phyloP scores from a whole-genome alignment of 2,888 invertebrate species.

The Serrognathus titanus region DNA sequence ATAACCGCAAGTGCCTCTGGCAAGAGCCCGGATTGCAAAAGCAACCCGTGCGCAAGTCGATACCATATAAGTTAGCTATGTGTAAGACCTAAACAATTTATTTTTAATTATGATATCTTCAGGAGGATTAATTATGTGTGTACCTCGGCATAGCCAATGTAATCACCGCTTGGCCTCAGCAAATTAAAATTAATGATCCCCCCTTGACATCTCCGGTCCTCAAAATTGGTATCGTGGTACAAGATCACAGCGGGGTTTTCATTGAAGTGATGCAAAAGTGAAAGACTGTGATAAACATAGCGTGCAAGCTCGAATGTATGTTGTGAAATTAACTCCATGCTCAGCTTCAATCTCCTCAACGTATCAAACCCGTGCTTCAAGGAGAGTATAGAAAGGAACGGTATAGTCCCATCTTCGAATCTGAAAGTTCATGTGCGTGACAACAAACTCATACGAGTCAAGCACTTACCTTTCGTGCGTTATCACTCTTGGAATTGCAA shows the following conservation, averaged over 20 bases:
- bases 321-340: constrained; percentile 62
- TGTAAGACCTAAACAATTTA: constrained; percentile 68
- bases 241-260: constrained; percentile 64
- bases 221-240: constrained; percentile 72
- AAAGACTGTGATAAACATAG: constrained; percentile 65
- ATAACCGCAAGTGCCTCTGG: constrained; percentile 70
- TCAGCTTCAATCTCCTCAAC: constrained; percentile 62
- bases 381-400: constrained; percentile 81
- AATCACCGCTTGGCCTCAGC: constrained; percentile 68
- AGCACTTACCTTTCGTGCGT: constrained; percentile 67
- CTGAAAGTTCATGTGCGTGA: constrained; percentile 53
- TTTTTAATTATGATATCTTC: not conserved
- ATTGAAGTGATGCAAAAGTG: constrained; percentile 67
- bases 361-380: constrained; percentile 80
- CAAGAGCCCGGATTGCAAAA: constrained; percentile 97
- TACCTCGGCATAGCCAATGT: constrained; percentile 87
- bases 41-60: constrained; percentile 88
- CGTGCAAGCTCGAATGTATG: constrained; percentile 76
- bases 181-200: constrained; percentile 88
- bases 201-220: constrained; percentile 66
- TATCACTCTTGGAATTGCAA: constrained; percentile 65
- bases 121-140: constrained; percentile 13
- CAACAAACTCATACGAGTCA: not conserved
- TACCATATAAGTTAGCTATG: constrained; percentile 81
- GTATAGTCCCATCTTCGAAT: constrained; percentile 92